Evolutionary conservation across 2,888 invertebrate genomes (phyloP), one percentile per base, ranked within the genome.

Genomic region (Drosophila greeni): DNA sequence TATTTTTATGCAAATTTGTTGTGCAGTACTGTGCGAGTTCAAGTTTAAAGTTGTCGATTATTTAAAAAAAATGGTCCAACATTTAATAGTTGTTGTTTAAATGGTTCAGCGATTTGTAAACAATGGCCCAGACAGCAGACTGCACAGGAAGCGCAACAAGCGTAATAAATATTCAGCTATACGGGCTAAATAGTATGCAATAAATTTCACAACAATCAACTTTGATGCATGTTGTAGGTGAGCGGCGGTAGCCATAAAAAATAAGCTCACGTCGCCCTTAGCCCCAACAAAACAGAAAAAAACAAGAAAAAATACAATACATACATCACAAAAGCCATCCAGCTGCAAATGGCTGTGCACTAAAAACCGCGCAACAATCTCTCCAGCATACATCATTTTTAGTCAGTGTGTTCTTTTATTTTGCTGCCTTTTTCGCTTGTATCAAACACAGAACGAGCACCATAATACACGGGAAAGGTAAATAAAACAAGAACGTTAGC

Each of bases 171-270:
- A 73, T 84, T 70, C 85, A 70, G 66, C 66, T 55, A 62, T 75
- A 66, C 70, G 70, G 58, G 72, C 81, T 77, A 73, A 76, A 85
- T 83, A 85, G 78, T 78, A 75, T 76, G 86, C 85, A 84, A 86
- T 86, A 80, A 80, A 84, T 84, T 86, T 78, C 69, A 72, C 80
- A 86, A 85, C 86, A 85, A 86, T 83, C 84, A 76, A 82, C 70
- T 76, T 74, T 85, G 79, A 82, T 85, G 79, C 80, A 76, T 85
- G 79, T 85, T 49, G 48, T 53, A 82, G 82, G 82, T 81, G 73
- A 73, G 75, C 64, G 45, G 59, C 42, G 40, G 40, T 48, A 36
- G 53, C 57, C 61, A 23, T 29, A 57, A 11, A 49, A 78, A 56
- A 72, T 48, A 68, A 60, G 51, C 45, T 47, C 31, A 24, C 31